These are phyloP conservation scores for Lepidurus couesii DNA, from an alignment of 1,140 invertebrate genomes.

Conservation along the genomic window DNA sequence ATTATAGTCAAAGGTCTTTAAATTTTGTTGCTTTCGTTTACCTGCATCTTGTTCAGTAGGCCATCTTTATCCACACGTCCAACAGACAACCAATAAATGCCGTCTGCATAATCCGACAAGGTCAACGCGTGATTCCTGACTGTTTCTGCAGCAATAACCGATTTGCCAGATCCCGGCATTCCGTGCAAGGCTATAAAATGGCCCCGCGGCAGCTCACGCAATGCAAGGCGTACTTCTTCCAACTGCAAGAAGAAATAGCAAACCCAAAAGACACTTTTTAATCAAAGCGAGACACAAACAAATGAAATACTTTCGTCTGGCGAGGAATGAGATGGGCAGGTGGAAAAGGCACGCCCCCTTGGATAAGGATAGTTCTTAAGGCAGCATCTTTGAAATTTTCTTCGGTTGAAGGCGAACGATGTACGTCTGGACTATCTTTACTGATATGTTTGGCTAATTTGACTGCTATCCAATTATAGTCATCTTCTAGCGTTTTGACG, in stretches of 20 bases:
- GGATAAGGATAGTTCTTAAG: slow-evolving; percentile 36
- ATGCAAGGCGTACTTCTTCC: slow-evolving; percentile 43
- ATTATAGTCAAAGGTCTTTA: not conserved
- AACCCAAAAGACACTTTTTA: not conserved
- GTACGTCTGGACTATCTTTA: slow-evolving; percentile 43
- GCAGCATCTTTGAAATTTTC: slow-evolving; percentile 41
- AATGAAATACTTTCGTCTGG: slow-evolving; percentile 40
- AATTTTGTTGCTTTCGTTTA: slow-evolving; percentile 15
- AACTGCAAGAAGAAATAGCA: slow-evolving; percentile 43
- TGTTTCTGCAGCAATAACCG: slow-evolving; percentile 55
- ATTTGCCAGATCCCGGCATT: slow-evolving; percentile 65
- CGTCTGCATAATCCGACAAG: slow-evolving; percentile 44
- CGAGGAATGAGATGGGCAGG: slow-evolving; percentile 49
- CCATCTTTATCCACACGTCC: slow-evolving; percentile 41
- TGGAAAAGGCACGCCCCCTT: slow-evolving; percentile 50
- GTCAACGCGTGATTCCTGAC: slow-evolving; percentile 51
- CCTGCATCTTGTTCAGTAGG: slow-evolving; percentile 38
- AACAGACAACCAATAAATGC: slow-evolving; percentile 42
- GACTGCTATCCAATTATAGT: slow-evolving; percentile 50
- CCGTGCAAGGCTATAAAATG: slow-evolving; percentile 56
- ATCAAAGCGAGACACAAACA: slow-evolving; percentile 32
- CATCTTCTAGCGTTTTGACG: slow-evolving; percentile 46
- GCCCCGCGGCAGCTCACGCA: slow-evolving; percentile 46
- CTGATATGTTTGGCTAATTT: slow-evolving; percentile 43
- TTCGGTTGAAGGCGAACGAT: slow-evolving; percentile 42